A percentile compares a stretch with the other conserved stretches of the same genome.
phyloP scores from a whole-genome alignment of 1,140 invertebrate genomes.

The Chymomyza costata region DNA sequence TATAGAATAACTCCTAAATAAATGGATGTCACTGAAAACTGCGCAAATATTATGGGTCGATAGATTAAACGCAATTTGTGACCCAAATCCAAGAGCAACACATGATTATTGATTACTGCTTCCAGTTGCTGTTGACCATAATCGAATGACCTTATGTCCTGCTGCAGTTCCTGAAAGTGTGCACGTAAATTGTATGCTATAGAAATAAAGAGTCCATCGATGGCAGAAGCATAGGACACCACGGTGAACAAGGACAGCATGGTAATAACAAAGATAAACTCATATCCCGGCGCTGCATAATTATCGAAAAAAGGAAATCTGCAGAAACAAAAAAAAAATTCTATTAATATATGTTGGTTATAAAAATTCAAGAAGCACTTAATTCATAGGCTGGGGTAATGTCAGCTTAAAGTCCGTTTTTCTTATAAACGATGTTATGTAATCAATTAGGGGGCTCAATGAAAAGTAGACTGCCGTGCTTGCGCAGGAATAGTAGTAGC shows the following conservation, averaged over 20 bases:
- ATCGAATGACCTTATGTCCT: conserved; percentile 25
- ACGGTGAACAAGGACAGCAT: conserved; percentile 49
- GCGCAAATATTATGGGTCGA: conserved; percentile 59
- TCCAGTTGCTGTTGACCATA: conserved; percentile 27
- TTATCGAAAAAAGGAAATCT: conserved; percentile 66
- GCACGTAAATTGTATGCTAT: conserved; percentile 61
- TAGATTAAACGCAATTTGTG: conserved; percentile 41
- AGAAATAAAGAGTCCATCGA: conserved; percentile 59
- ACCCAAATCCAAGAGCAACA: conserved; percentile 34
- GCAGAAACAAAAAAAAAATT: too few species aligned
- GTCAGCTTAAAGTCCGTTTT: conserved; percentile 26
- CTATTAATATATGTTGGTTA: too few species aligned
- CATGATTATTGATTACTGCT: conserved; percentile 44
- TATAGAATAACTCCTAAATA: conserved; percentile 71
- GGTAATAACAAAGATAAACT: conserved; percentile 50
- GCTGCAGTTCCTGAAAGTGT: conserved; percentile 57
- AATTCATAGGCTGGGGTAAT: conserved; percentile 69
- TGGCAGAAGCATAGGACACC: conserved; percentile 53
- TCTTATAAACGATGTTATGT: conserved; percentile 23
- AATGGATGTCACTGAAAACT: conserved; percentile 67
- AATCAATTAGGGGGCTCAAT: conserved; percentile 49
- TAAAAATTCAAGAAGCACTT: too few species aligned
- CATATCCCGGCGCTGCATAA: conserved; percentile 50
- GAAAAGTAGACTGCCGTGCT: conserved; percentile 62
- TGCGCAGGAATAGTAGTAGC: conserved; percentile 49